Conservation (phyloP, 2,888 invertebrate genomes). For the Teleogryllus oceanicus region DNA sequence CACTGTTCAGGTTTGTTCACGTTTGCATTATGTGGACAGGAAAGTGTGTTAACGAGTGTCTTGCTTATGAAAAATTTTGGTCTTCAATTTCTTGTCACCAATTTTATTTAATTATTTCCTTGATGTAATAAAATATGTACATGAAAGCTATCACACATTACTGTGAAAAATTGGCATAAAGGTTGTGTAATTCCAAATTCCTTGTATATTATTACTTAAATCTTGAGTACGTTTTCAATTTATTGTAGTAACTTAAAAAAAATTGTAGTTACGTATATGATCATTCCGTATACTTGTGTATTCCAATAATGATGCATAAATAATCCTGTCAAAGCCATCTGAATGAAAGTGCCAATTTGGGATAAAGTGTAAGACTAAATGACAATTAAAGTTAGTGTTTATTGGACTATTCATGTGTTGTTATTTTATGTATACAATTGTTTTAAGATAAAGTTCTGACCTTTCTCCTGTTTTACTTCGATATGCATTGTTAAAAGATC, state of each 20-base stretch:
- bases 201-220: no score
- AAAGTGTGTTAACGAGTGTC: no score
- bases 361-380: conserved; percentile 8
- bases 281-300: not conserved
- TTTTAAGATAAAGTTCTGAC: no score
- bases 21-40: not conserved
- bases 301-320: not conserved
- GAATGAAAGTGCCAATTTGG: conserved; percentile 18
- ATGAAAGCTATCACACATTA: no score
- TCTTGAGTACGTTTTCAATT: not conserved
- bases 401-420: not conserved
- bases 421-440: no score
- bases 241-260: not conserved
- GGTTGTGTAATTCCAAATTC: no score
- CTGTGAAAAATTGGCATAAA: no score
- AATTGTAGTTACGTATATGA: not conserved
- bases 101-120: not conserved
- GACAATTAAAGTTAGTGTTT: conserved; percentile 18
- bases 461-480: no score
- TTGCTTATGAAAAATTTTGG: not conserved
- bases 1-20: not conserved
- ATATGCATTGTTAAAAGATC: no score
- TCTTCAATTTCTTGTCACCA: not conserved
- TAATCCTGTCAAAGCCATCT: conserved; percentile 10
- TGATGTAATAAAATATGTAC: not conserved